Percentiles rank a stretch among this genome's conserved stretches.
Conservation (phyloP, 2,113 vertebrate genomes). For the Poicephalus gulielmi region DNA sequence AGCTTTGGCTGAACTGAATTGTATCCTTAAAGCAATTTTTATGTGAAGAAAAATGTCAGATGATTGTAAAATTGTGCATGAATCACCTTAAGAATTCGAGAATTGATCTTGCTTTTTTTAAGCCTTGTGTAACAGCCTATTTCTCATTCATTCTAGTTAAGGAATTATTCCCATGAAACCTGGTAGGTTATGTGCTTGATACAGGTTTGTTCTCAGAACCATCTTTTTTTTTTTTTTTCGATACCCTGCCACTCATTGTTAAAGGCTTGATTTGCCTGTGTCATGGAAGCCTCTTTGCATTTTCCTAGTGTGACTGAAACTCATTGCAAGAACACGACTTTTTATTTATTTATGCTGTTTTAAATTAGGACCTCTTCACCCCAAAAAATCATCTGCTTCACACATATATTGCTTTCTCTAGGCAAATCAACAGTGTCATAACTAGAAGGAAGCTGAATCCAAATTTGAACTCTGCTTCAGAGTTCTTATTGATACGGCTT, state of each 20-base stretch:
- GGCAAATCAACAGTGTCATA: conserved; percentile 22
- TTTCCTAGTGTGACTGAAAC: conserved; percentile 13
- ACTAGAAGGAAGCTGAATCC: background rate
- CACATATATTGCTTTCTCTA: conserved; percentile 10
- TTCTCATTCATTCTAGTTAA: conserved; percentile 69
- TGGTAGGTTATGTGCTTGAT: conserved; percentile 54
- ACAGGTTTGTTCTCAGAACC: conserved; percentile 56
- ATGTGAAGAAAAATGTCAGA: conserved; percentile 47
- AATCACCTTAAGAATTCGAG: conserved; percentile 54
- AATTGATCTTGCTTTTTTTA: conserved; percentile 34
- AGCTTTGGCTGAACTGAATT: conserved; percentile 48
- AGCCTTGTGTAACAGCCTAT: conserved; percentile 49
- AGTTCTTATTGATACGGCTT: background rate
- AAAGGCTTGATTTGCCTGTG: conserved; percentile 48
- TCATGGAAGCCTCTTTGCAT: conserved; percentile 34
- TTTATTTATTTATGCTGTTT: conserved; percentile 5
- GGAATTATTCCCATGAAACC: conserved; percentile 61
- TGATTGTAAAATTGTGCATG: conserved; percentile 60
- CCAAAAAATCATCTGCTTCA: background rate
- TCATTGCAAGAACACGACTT: conserved; percentile 23
- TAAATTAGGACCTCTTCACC: background rate
- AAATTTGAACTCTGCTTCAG: background rate
- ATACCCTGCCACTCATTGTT: conserved; percentile 8
- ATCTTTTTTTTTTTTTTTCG: background rate
- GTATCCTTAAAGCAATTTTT: conserved; percentile 56